Evolutionary conservation across 2,113 vertebrate genomes (phyloP).

Genomic region (Himantopus leucocephalus): DNA sequence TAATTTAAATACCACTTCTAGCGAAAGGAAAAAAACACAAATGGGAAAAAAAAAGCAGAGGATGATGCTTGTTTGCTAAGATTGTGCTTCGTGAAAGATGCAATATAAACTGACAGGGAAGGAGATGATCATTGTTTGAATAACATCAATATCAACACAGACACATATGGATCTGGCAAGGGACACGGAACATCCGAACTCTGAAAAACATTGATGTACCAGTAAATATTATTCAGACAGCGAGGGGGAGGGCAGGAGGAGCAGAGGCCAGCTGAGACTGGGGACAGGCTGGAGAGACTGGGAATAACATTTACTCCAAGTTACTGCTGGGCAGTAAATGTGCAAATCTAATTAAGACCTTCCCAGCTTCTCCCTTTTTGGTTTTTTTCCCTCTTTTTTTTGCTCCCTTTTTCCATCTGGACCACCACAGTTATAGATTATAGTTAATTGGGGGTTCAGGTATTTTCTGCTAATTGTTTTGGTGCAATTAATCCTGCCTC

Average conservation of each 20-base stretch:
- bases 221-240: conserved; percentile 30
- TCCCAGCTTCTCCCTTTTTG: not conserved
- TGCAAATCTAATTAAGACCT: not conserved
- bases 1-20: conserved; percentile 40
- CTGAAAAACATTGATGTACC: not conserved
- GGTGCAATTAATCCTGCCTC: not conserved
- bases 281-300: not conserved
- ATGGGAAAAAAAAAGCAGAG: not conserved
- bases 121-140: conserved; percentile 50
- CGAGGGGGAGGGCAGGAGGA: not conserved
- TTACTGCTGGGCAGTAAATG: not conserved
- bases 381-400: fast-evolving
- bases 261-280: not conserved
- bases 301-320: not conserved
- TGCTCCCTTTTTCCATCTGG: not conserved
- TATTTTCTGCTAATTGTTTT: not conserved
- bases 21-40: not conserved
- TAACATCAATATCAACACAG: conserved; percentile 57
- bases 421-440: not conserved
- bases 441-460: not conserved
- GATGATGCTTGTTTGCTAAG: conserved; percentile 42
- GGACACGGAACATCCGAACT: not conserved
- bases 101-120: conserved; percentile 41
- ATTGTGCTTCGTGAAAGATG: not conserved
- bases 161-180: conserved; percentile 39